Conservation (phyloP, 2,113 vertebrate genomes). For the Donacobius atricapilla region DNA sequence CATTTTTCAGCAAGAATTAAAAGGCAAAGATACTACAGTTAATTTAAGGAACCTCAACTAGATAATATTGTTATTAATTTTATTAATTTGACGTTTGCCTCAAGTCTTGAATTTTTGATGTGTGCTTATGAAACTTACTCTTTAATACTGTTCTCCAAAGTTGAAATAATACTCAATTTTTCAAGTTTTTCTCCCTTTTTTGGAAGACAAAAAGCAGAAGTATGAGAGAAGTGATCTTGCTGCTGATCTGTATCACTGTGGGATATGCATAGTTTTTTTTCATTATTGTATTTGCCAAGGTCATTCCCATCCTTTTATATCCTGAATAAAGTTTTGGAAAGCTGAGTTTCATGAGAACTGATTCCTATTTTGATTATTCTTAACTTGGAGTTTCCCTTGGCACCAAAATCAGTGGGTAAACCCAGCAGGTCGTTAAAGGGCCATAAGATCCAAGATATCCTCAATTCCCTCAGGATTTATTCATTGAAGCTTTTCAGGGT, state of each 20-base stretch:
- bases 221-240: neutral
- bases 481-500: neutral
- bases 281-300: neutral
- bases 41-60: neutral
- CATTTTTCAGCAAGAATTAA: neutral
- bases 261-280: neutral
- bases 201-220: neutral
- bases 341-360: neutral
- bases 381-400: neutral
- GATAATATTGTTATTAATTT: neutral
- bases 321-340: neutral
- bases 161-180: neutral
- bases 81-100: neutral
- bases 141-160: neutral
- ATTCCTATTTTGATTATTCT: neutral
- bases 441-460: neutral
- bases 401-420: neutral
- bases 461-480: neutral
- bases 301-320: neutral
- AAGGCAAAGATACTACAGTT: neutral
- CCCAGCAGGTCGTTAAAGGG: neutral
- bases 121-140: neutral
- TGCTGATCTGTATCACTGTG: neutral
- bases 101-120: neutral
- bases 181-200: neutral